A percentile compares a stretch with the other conserved stretches of the same genome.
These are phyloP conservation scores for Microctonus brassicae DNA, from an alignment of 2,888 invertebrate genomes.

Conservation along the genomic window DNA sequence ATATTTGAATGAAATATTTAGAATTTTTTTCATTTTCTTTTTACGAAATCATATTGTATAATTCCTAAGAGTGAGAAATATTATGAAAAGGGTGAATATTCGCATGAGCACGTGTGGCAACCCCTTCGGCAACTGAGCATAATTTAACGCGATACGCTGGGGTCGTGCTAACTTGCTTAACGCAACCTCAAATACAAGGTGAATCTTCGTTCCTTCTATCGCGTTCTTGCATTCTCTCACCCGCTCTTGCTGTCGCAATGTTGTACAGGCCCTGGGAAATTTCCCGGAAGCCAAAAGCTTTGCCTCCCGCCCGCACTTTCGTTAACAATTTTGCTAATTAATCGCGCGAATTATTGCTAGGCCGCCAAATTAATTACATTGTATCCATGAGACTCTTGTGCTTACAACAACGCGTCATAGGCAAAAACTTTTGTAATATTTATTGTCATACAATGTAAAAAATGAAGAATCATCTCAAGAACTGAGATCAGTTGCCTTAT, in stretches of 20 bases:
- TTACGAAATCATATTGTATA: not conserved
- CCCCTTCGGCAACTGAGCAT: slow-evolving; percentile 62
- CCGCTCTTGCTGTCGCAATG: slow-evolving; percentile 4
- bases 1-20: not conserved
- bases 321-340: slow-evolving; percentile 38
- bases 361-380: slow-evolving; percentile 25
- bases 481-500: slow-evolving; percentile 54
- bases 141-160: slow-evolving; percentile 69
- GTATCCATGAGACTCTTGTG: not conserved
- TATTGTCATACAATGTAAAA: not conserved
- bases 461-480: slow-evolving; percentile 44
- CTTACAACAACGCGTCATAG: not conserved
- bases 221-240: not conserved
- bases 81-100: slow-evolving; percentile 29
- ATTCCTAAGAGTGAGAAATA: slow-evolving; percentile 31
- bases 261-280: slow-evolving; percentile 24
- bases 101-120: slow-evolving; percentile 52
- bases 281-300: slow-evolving; percentile 24
- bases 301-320: slow-evolving; percentile 25
- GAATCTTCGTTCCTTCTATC: slow-evolving; percentile 2
- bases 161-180: slow-evolving; percentile 69
- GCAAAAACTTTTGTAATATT: slow-evolving; percentile 1
- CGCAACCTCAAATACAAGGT: slow-evolving; percentile 65
- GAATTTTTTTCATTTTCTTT: not conserved
- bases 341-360: slow-evolving; percentile 33